These are phyloP conservation scores for Maconellicoccus hirsutus DNA, from an alignment of 1,140 invertebrate genomes.

Conservation along the genomic window DNA sequence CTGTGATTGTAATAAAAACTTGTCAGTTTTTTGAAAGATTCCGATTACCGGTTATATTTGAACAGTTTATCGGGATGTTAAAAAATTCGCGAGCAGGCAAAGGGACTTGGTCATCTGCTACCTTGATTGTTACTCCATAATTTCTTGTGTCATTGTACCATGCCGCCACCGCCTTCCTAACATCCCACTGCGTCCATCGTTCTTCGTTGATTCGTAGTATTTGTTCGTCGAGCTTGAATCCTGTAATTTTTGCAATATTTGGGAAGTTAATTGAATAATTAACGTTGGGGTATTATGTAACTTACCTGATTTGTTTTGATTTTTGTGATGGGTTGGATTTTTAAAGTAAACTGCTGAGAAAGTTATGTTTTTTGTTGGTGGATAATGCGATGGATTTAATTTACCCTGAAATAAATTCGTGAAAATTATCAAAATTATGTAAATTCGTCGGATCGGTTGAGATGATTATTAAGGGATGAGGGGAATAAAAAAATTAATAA, in stretches of 20 bases:
- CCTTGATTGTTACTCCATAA: slow-evolving; percentile 2
- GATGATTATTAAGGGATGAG: no score
- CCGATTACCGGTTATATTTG: slow-evolving; percentile 2
- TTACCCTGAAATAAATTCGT: no score
- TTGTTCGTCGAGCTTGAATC: background rate
- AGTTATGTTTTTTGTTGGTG: no score
- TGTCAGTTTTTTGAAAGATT: background rate
- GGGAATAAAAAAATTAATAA: no score
- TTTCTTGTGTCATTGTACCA: background rate
- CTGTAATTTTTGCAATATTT: background rate
- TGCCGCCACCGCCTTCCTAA: background rate
- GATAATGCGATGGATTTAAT: no score
- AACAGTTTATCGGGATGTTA: slow-evolving; percentile 11
- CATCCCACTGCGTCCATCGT: background rate
- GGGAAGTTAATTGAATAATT: background rate
- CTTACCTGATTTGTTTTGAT: no score
- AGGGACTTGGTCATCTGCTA: background rate
- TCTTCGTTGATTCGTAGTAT: background rate
- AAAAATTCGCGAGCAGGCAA: slow-evolving; percentile 12
- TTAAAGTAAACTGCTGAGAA: no score
- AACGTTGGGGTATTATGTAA: no score
- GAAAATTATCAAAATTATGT: no score
- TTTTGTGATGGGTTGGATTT: no score
- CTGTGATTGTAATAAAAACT: background rate
- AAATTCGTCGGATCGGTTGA: no score